Base-by-base conservation (phyloP, 1,140 invertebrate species). In the Orchesella cincta region DNA sequence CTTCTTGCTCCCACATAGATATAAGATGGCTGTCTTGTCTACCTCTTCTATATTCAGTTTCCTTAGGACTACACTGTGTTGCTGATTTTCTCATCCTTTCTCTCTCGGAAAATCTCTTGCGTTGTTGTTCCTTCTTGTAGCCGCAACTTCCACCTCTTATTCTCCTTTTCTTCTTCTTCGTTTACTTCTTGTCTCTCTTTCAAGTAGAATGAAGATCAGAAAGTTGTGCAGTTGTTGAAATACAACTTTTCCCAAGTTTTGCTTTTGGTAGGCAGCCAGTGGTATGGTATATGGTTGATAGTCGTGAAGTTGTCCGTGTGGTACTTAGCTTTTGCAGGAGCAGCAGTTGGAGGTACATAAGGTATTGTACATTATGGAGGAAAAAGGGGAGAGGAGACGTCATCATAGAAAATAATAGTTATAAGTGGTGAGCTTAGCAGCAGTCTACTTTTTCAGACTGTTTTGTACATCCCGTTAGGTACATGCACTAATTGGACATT, bases 401-500 rank as follows among this genome's bases (percentile, higher is more conserved):
- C 51, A 74, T 29, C 73, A 35, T 51, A 75, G 51, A 62, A 62
- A 62, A 75, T 57, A 75, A 57, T 62, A 52, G 74, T 29, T 75
- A 36, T 57, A 64, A 64, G 51, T 64, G 52, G 35, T 64, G 34
- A 57, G n/a, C 72, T 39, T 62, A 67, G 62, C 28, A 67, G 62
- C 62, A 67, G 33, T 67, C 62, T 67, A 67, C 28, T 67, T 67
- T 67, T 67, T 33, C 26, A 33, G 62, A 29, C 31, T 75, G 71
- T 34, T 54, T 36, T 46, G 39, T 34, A 74, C 77, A 80, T 67
- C 62, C 35, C 51, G 76, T 70, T 75, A 75, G 46, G 67, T 81
- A 80, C 79, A 81, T 79, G 77, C 77, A 81, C 80, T 81, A 81
- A 82, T 81, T 83, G 80, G 81, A 81, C 79, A 80, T 82, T 82